Evolutionary conservation across 1,140 invertebrate species (phyloP).

Genomic region (Drosophila burlai): DNA sequence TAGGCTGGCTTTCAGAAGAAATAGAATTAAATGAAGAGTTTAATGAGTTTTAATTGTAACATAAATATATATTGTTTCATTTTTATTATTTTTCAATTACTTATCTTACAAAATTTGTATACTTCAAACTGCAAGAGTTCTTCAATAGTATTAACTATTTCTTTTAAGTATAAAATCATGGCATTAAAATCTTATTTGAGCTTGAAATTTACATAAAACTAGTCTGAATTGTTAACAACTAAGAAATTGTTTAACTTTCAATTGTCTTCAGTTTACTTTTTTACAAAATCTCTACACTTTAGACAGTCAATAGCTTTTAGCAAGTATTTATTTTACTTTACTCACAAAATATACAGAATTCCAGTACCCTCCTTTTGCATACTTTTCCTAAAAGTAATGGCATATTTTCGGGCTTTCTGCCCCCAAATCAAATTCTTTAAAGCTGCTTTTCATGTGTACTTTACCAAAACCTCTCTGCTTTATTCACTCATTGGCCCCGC

Average conservation of each 20-base stretch:
- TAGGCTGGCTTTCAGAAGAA: neutral
- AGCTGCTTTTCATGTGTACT: neutral
- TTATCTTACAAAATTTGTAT: too few relatives aligned
- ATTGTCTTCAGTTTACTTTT: rapidly evolving
- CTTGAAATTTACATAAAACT: too few relatives aligned
- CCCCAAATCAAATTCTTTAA: neutral
- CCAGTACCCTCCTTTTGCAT: neutral
- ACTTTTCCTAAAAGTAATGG: neutral
- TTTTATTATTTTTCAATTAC: neutral
- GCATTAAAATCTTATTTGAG: too few relatives aligned
- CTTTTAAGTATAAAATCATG: too few relatives aligned
- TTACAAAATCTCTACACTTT: neutral
- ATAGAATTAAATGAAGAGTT: neutral
- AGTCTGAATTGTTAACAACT: neutral
- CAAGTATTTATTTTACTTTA: neutral
- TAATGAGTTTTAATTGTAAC: neutral
- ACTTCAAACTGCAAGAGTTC: too few relatives aligned
- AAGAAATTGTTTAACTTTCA: neutral
- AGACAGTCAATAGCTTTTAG: neutral
- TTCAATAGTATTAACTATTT: too few relatives aligned
- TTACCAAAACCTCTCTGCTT: neutral
- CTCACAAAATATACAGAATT: neutral
- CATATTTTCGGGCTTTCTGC: slow-evolving; percentile 5
- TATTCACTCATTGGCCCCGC: slow-evolving; percentile 48
- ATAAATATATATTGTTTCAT: neutral